Percentiles rank a stretch among this genome's conserved stretches.
Evolutionary conservation across 1,140 invertebrate genomes (phyloP).

Genomic region (Drosophila eugracilis): DNA sequence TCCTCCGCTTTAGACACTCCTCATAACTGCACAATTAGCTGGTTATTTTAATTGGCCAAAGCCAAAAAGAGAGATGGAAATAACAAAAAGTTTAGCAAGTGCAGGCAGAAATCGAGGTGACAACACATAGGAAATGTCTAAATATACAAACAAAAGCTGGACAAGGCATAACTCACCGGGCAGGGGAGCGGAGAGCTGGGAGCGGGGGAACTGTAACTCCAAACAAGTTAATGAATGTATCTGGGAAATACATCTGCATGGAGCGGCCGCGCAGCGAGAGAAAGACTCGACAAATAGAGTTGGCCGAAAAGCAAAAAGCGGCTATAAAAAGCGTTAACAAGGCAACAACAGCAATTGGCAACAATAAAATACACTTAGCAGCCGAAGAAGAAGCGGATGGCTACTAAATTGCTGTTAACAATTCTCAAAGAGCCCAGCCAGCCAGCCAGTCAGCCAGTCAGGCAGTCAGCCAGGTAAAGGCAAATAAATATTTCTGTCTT

Average conservation of each 20-base stretch:
- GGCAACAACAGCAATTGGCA: constrained; percentile 67
- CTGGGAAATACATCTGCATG: constrained; percentile 76
- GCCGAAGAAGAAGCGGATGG: constrained; percentile 15
- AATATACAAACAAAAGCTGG: constrained; percentile 63
- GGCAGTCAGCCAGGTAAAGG: constrained; percentile 14
- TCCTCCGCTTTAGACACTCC: not conserved
- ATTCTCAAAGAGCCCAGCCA: constrained; percentile 36
- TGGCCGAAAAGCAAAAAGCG: constrained; percentile 54
- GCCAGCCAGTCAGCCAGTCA: constrained; percentile 7
- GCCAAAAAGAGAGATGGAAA: constrained; percentile 43
- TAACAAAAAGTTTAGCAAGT: constrained; percentile 19
- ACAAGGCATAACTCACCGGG: constrained; percentile 69
- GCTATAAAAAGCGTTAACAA: constrained; percentile 80
- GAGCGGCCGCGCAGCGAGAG: no score
- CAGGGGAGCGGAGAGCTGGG: not conserved
- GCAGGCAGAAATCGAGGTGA: constrained; percentile 50
- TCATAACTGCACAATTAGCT: constrained; percentile 73
- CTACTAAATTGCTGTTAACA: constrained; percentile 71
- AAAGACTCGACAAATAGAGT: constrained; percentile 68
- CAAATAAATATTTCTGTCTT: constrained; percentile 54
- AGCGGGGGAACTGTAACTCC: constrained; percentile 25
- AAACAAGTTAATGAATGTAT: constrained; percentile 81
- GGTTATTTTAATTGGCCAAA: constrained; percentile 74
- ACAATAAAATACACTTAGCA: constrained; percentile 76
- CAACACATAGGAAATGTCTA: constrained; percentile 75